phyloP scores from a whole-genome alignment of 2,888 invertebrate genomes.

The Pharmacophagus antenor region DNA sequence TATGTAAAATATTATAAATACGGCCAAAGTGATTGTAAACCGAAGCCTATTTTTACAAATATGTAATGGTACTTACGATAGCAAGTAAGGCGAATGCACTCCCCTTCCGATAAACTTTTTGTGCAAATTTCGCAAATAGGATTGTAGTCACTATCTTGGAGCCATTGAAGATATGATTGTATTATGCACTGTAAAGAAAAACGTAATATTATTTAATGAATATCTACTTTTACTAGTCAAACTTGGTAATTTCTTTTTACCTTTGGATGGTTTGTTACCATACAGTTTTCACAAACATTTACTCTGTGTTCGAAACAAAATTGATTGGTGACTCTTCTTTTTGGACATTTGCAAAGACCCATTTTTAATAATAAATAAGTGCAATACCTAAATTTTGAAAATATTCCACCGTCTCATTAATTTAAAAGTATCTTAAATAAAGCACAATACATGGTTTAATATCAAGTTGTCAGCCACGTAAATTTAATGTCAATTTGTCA shows the following conservation, averaged over 20 bases:
- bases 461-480: slow-evolving; percentile 40
- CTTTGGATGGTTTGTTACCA: slow-evolving; percentile 97
- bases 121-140: slow-evolving; percentile 95
- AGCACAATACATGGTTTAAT: slow-evolving; percentile 25
- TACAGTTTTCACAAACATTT: slow-evolving; percentile 99
- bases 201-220: neutral
- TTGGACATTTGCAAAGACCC: slow-evolving; percentile 99
- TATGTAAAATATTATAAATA: too few species aligned
- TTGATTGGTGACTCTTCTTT: slow-evolving; percentile 97
- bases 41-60: neutral
- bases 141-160: slow-evolving; percentile 98
- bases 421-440: slow-evolving; percentile 2
- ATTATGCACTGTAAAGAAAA: slow-evolving; percentile 92
- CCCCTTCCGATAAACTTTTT: slow-evolving; percentile 88
- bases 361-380: slow-evolving; percentile 72
- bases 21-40: too few species aligned
- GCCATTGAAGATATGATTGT: slow-evolving; percentile 98
- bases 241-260: slow-evolving; percentile 71
- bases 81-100: slow-evolving; percentile 94
- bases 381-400: slow-evolving; percentile 8
- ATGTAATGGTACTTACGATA: slow-evolving; percentile 89
- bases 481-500: slow-evolving; percentile 38
- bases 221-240: neutral
- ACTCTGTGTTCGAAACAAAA: slow-evolving; percentile 99
- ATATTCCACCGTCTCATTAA: slow-evolving; percentile 30